Evolutionary conservation across 2,888 invertebrate genomes (phyloP).

Genomic region (Phengaris arion): DNA sequence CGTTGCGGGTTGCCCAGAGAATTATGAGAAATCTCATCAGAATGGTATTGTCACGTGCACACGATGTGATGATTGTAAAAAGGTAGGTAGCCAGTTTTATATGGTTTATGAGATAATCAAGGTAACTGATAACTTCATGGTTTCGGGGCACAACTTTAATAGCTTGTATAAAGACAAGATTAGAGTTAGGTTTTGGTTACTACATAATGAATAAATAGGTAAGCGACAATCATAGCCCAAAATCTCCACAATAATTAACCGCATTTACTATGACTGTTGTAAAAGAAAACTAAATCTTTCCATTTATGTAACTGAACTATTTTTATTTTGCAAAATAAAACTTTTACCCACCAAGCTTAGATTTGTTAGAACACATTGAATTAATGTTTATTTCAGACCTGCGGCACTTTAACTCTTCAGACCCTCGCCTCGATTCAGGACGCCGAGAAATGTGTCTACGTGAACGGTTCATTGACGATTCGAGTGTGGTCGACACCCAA

Average conservation of each 20-base stretch:
- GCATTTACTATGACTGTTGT: too few species aligned
- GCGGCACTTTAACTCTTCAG: slow-evolving; percentile 79
- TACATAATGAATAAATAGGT: too few species aligned
- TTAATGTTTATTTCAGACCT: slow-evolving; percentile 67
- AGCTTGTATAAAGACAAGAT: too few species aligned
- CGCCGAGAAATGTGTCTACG: slow-evolving; percentile 86
- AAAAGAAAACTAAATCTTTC: too few species aligned
- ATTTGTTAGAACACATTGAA: slow-evolving; percentile 7
- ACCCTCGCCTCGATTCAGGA: slow-evolving; percentile 83
- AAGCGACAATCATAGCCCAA: too few species aligned
- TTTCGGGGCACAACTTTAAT: too few species aligned
- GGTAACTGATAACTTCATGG: too few species aligned
- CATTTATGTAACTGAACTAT: too few species aligned
- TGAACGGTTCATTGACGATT: slow-evolving; percentile 88
- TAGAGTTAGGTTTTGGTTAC: too few species aligned
- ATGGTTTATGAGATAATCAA: too few species aligned
- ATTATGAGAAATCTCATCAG: slow-evolving; percentile 44
- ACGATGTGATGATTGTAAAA: slow-evolving; percentile 49
- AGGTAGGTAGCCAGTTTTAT: slow-evolving; percentile 31
- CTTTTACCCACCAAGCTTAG: background rate
- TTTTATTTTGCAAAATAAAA: background rate
- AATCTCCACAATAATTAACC: too few species aligned
- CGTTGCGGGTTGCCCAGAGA: slow-evolving; percentile 62
- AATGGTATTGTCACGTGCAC: slow-evolving; percentile 44
- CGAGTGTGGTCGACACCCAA: slow-evolving; percentile 69